Base-by-base conservation (phyloP, 2,113 vertebrate species). In the Cheilinus undulatus region DNA sequence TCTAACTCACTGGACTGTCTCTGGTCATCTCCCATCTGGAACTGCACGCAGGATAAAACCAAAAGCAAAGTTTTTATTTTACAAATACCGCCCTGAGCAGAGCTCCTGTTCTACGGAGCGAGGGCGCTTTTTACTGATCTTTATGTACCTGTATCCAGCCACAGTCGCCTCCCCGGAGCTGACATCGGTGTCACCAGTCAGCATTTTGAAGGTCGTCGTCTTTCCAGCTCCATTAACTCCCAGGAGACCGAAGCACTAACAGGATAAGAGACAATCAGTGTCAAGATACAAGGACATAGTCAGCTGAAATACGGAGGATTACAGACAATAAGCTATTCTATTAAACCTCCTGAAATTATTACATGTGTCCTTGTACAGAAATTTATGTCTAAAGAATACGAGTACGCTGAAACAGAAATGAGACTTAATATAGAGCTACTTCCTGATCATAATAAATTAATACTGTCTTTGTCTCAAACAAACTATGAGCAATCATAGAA, bases 181-280 rank as follows among this genome's bases (percentile, higher is more conserved):
- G 78, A 95, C 96, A 23, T 95, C 90, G 3, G 92, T 95, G 86
- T 99, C 97, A 42, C 97, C 97, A 14, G 97, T 98, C 69, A 99
- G 91, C 96, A 99, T 99, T 93, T 95, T 98, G 90, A 99, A 98
- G 1, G 96, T 98, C 32, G 96, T 97, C 0, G 97, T 99, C 89
- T 99, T 99, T 73, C 97, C 97, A 46, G 97, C 97, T 0, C 97
- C 97, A 6, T 99, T 99, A 59, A 99, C 95, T 73, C 97, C 97
- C 90, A 99, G 83, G 67, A 99, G 96, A 36, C 97, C 97, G 76
- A 99, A 99, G 78, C 97, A 99, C 97, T 99, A 78, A 65, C 65
- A 58, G 56, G 14, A 71, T 43, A 61, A 67, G 54, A 88, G 1
- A 36, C 52, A 80, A 68, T 57, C 42, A 17, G 14, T 15, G 23